Conservation (phyloP, 2,888 invertebrate genomes). For the Eilema sororculum region DNA sequence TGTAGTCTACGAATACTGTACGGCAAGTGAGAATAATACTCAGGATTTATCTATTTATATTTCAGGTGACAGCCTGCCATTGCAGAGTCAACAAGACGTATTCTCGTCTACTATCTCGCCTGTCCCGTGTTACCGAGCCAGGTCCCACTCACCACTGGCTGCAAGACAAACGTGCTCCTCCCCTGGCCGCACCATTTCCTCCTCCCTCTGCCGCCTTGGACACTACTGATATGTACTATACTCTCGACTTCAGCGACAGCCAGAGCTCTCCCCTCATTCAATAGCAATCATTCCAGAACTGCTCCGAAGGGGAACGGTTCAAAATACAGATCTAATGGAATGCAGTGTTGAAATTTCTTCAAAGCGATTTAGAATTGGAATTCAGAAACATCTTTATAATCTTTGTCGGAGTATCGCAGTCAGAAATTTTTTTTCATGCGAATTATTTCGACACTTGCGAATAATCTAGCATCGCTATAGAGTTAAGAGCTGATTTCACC, state of each 20-base stretch:
- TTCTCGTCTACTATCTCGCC: conserved; percentile 88
- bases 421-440: neutral
- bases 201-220: conserved; percentile 85
- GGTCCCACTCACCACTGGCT: conserved; percentile 87
- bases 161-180: conserved; percentile 84
- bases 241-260: conserved; percentile 92
- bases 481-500: neutral
- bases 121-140: conserved; percentile 74
- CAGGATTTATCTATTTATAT: conserved; percentile 22
- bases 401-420: neutral
- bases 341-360: neutral
- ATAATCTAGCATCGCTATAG: conserved; percentile 1
- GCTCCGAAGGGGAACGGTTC: conserved; percentile 84
- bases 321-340: conserved; percentile 73
- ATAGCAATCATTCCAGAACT: conserved; percentile 86
- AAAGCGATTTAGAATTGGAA: neutral
- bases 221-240: conserved; percentile 92
- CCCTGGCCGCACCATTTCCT: conserved; percentile 57
- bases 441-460: conserved; percentile 13
- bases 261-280: conserved; percentile 92
- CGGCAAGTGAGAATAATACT: neutral
- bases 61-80: conserved; percentile 92
- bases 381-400: conserved; percentile 1
- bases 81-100: conserved; percentile 93
- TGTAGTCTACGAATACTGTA: too few relatives aligned